phyloP scores from a whole-genome alignment of 2,797 vertebrate species.

The Podargus strigoides region DNA sequence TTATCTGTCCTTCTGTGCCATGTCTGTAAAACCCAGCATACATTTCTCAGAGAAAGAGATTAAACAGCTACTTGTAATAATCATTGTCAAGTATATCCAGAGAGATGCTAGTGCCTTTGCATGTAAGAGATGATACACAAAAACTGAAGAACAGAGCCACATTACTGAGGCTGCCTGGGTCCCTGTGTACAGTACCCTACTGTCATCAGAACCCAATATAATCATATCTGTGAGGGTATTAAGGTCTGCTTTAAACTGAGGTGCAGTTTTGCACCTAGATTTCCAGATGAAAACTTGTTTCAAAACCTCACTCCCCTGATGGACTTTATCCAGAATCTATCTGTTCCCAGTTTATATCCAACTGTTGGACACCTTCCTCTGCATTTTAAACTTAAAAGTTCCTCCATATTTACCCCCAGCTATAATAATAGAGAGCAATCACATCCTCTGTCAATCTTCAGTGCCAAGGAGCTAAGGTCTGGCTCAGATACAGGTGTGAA shows the following conservation, averaged over 20 bases:
- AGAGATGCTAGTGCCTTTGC: not conserved
- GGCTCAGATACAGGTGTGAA: not conserved
- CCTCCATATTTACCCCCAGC: not conserved
- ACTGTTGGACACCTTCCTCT: not conserved
- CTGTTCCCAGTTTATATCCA: not conserved
- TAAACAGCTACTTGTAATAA: not conserved
- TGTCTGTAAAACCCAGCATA: not conserved
- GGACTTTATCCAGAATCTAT: not conserved
- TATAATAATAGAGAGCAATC: not conserved
- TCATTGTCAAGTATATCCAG: not conserved
- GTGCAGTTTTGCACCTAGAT: not conserved
- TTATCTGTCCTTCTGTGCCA: not conserved
- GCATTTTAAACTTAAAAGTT: not conserved
- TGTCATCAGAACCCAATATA: not conserved
- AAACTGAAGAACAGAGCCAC: not conserved
- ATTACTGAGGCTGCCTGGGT: not conserved
- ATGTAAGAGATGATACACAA: not conserved
- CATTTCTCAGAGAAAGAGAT: not conserved
- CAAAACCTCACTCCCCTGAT: not conserved
- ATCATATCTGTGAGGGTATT: not conserved
- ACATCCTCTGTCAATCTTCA: not conserved
- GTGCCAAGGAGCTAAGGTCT: not conserved
- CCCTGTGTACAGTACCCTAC: not conserved
- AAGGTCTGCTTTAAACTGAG: not conserved
- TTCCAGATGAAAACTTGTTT: not conserved